Evolutionary conservation across 2,797 vertebrate species (phyloP), one percentile per base, ranked within the genome.

Genomic region (Lerista edwardsae): DNA sequence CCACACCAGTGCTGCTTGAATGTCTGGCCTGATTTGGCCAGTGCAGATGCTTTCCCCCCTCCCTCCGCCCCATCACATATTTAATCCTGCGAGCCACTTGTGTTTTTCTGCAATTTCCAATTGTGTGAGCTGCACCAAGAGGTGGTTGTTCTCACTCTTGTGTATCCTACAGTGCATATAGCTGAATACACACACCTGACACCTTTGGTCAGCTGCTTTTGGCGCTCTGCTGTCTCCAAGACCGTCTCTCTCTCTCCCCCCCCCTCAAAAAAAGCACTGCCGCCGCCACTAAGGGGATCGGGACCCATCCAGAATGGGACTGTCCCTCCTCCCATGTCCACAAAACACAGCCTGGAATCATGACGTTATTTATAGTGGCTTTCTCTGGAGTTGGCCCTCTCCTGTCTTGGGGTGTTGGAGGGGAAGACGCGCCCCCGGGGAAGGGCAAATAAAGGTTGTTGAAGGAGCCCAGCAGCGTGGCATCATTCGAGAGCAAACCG

Each of bases 101-200:
- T 68, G n/a, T 57, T 67, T 51, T 1, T 21, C 36, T 1, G 62
- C 61, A 61, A 51, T 61, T 39, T 1, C 10, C n/a, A 9, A 31
- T 34, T 9, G 51, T 61, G 82, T 31, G n/a, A 15, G 19, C 51
- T 21, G n/a, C 3, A 2, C 21, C 47, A 29, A 21, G 75, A n/a
- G 73, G n/a, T 67, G 62, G 39, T 67, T 29, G 41, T 36, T 36
- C 62, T 39, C 27, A 21, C 34, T 68, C 51, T 39, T 55, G 7
- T 74, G 51, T 69, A 80, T 81, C 75, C 62, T 74, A 51, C 71
- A n/a, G 72, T 75, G 72, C 75, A 41, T 61, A 78, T 78, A 75
- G 34, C 55, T n/a, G 31, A 57, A 74, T n/a, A 47, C 47, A 55
- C 57, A 55, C 14, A 79, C 64, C 6, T 34, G 14, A 36, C 74